Conservation (phyloP, 2,888 invertebrate species). For the Petrolisthes cinctipes region DNA sequence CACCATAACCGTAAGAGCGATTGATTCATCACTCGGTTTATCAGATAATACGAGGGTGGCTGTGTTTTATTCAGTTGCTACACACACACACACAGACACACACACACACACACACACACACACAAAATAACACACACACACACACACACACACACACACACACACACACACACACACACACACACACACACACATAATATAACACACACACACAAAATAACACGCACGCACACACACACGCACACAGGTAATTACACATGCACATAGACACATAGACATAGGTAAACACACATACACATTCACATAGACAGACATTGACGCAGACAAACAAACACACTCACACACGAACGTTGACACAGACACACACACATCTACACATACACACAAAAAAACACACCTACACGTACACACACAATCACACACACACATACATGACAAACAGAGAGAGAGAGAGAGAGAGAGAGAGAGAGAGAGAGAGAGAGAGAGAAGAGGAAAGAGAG, state of each 20-base stretch:
- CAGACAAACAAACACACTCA: conserved; percentile 8
- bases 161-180: no score
- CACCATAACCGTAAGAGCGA: conserved; percentile 21
- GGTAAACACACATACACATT: background rate
- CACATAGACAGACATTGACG: conserved; percentile 18
- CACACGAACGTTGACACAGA: background rate
- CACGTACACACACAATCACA: no score
- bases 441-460: conserved; percentile 1
- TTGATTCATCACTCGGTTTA: conserved; percentile 29
- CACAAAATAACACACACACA: conserved; percentile 16
- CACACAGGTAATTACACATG: background rate
- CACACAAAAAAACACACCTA: no score
- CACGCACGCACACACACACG: conserved; percentile 6
- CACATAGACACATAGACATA: no score
- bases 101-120: background rate
- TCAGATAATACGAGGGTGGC: background rate
- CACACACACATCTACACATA: background rate
- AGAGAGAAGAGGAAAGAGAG: background rate
- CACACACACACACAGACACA: background rate
- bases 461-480: conserved; percentile 1
- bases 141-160: conserved; percentile 3
- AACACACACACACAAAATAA: background rate
- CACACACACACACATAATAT: conserved; percentile 7
- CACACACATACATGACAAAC: background rate
- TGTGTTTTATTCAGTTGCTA: background rate